phyloP scores from a whole-genome alignment of 2,113 vertebrate genomes.

The Ariopsis seemanni region DNA sequence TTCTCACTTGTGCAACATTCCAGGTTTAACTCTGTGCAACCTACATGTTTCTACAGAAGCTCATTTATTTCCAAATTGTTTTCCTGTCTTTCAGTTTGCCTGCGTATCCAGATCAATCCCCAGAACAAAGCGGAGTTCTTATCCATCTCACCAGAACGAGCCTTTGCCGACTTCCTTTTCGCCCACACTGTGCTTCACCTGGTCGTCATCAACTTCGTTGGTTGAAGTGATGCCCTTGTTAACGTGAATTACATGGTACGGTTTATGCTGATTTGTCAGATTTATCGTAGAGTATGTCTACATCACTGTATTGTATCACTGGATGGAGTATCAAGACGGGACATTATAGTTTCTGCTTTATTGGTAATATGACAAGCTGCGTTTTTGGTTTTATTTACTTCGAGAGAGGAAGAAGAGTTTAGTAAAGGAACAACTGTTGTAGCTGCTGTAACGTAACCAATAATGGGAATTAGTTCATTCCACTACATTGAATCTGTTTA shows the following conservation, averaged over 20 bases:
- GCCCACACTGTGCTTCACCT: constrained; percentile 94
- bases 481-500: not conserved
- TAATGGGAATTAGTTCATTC: not conserved
- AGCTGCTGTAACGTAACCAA: too few relatives aligned
- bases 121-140: constrained; percentile 95
- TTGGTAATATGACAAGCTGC: not conserved
- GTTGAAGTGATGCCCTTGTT: constrained; percentile 68
- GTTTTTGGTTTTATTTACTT: too few relatives aligned
- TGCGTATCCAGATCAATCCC: constrained; percentile 97
- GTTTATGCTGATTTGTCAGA: not conserved
- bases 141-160: constrained; percentile 90
- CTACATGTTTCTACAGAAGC: not conserved
- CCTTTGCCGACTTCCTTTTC: constrained; percentile 95
- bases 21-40: not conserved
- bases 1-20: not conserved
- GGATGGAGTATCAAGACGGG: not conserved
- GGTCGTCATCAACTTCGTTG: constrained; percentile 95
- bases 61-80: not conserved
- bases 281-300: not conserved
- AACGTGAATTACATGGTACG: not conserved
- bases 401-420: not conserved
- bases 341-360: not conserved
- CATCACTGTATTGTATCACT: not conserved
- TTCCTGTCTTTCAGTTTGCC: constrained; percentile 78
- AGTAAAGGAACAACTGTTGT: not conserved